phyloP scores from a whole-genome alignment of 2,797 vertebrate genomes.

The Zonotrichia albicollis region DNA sequence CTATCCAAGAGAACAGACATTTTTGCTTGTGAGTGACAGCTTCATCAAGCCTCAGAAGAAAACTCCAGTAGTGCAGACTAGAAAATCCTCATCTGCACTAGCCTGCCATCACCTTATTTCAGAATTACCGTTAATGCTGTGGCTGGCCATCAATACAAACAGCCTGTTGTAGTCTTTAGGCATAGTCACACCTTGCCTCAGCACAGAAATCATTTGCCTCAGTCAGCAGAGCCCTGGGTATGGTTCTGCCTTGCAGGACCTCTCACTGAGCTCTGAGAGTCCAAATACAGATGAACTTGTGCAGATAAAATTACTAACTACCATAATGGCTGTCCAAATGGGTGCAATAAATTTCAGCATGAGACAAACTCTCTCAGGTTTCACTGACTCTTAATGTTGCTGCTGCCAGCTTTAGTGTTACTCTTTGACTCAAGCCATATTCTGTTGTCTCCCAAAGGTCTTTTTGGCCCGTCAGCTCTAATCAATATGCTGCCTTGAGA shows the following conservation, averaged over 20 bases:
- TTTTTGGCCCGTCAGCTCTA: constrained; percentile 62
- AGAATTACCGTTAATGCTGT: neutral
- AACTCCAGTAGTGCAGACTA: neutral
- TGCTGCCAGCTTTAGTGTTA: constrained; percentile 69
- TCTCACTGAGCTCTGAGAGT: neutral
- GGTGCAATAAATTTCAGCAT: constrained; percentile 59
- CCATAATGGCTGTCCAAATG: constrained; percentile 65
- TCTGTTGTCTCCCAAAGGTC: constrained; percentile 69
- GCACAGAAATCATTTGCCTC: neutral
- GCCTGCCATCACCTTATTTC: neutral
- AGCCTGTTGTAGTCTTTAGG: neutral
- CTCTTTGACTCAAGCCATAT: constrained; percentile 68
- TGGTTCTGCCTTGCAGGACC: constrained; percentile 38
- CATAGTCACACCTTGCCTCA: neutral
- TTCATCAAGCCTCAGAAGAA: neutral
- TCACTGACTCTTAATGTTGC: constrained; percentile 68
- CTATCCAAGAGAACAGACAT: neutral
- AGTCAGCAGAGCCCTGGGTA: neutral
- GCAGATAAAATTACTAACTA: constrained; percentile 71
- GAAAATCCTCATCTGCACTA: neutral
- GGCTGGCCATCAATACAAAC: neutral
- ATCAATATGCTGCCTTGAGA: constrained; percentile 63
- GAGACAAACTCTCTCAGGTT: constrained; percentile 69
- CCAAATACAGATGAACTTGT: constrained; percentile 69
- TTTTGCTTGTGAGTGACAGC: constrained; percentile 4